Evolutionary conservation across 2,797 vertebrate genomes (phyloP).

Genomic region (Mormyrops boulengeri): DNA sequence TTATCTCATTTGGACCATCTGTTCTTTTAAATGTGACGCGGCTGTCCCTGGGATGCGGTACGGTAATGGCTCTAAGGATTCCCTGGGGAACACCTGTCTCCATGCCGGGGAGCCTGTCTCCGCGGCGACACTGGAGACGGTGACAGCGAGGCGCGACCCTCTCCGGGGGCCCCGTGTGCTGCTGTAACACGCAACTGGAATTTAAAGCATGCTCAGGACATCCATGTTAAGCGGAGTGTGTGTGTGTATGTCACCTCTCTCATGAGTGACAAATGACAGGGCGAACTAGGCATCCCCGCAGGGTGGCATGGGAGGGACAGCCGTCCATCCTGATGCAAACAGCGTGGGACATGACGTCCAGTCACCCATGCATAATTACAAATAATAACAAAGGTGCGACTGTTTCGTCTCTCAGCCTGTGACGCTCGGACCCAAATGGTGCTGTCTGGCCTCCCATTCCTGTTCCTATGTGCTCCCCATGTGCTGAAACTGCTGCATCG

Average conservation of each 20-base stretch:
- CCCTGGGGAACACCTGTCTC: not conserved
- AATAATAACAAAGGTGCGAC: not conserved
- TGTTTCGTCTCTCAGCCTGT: not conserved
- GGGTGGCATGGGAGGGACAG: not conserved
- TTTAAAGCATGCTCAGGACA: not conserved
- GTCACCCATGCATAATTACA: not conserved
- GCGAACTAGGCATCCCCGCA: not conserved
- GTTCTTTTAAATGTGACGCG: not conserved
- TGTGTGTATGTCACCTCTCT: not conserved
- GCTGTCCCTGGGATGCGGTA: not conserved
- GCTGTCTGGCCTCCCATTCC: not conserved
- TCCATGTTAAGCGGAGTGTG: not conserved
- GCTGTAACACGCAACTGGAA: not conserved
- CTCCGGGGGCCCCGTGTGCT: not conserved
- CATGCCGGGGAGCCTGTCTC: not conserved
- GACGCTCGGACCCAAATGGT: not conserved
- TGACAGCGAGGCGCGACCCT: not conserved
- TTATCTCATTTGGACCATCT: slow-evolving; percentile 3
- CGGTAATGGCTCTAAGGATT: not conserved
- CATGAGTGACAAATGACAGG: not conserved
- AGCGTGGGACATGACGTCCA: not conserved
- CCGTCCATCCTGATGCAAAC: not conserved
- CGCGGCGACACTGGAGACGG: not conserved
- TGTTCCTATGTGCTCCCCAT: not conserved
- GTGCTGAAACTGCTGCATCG: not conserved